Percentiles rank a stretch among this genome's conserved stretches.
phyloP scores from a whole-genome alignment of 2,797 vertebrate genomes.

The Liparis tanakae region DNA sequence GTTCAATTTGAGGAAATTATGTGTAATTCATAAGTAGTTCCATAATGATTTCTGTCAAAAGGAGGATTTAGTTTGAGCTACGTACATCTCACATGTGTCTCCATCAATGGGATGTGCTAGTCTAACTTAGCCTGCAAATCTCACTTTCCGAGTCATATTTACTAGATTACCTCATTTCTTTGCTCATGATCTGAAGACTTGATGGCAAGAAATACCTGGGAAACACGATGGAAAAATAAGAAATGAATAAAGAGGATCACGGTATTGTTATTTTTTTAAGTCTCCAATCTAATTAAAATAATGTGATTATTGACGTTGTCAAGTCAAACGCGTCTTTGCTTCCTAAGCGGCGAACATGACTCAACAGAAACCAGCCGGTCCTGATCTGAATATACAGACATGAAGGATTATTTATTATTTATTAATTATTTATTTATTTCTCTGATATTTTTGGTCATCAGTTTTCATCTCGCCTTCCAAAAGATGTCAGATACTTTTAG shows the following conservation, averaged over 20 bases:
- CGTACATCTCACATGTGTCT: too few relatives aligned
- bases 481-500: conserved; percentile 18
- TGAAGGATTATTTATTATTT: neutral
- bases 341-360: neutral
- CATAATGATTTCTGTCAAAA: neutral
- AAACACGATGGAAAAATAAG: neutral
- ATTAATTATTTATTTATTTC: too few relatives aligned
- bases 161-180: neutral
- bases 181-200: neutral
- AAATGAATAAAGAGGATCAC: neutral
- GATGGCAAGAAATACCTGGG: neutral
- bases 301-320: neutral
- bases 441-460: conserved; percentile 22
- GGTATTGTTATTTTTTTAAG: neutral
- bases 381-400: conserved; percentile 1
- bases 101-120: neutral
- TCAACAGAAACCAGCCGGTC: neutral
- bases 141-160: neutral
- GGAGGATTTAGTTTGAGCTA: neutral
- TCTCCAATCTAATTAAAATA: neutral
- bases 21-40: neutral
- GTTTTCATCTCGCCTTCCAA: conserved; percentile 10
- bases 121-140: neutral
- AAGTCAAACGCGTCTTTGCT: neutral
- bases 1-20: neutral